Conservation (phyloP, 1,140 invertebrate species). For the Diachasmimorpha longicaudata region DNA sequence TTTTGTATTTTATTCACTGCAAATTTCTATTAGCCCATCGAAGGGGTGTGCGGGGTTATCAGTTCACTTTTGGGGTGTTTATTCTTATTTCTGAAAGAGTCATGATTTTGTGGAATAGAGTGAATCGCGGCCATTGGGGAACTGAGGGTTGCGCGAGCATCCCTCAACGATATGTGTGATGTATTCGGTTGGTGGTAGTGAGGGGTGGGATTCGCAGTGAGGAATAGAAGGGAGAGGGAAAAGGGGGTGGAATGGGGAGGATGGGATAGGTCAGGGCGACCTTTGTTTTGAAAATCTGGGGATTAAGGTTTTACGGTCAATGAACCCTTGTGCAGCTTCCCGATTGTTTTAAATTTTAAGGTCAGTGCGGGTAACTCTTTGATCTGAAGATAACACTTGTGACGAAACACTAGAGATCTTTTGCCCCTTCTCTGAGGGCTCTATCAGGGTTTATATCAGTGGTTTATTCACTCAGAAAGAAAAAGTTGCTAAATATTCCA, state of each 20-base stretch:
- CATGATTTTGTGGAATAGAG: not conserved
- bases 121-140: constrained; percentile 8
- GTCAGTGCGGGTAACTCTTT: too few relatives aligned
- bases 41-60: not conserved
- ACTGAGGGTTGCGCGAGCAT: constrained; percentile 6
- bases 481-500: too few relatives aligned
- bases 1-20: too few relatives aligned
- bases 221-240: too few relatives aligned
- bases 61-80: not conserved
- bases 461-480: too few relatives aligned
- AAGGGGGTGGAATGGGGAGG: not conserved
- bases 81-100: not conserved
- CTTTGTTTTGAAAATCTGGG: constrained; percentile 6
- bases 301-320: not conserved
- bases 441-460: too few relatives aligned
- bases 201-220: not conserved
- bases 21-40: too few relatives aligned
- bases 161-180: not conserved
- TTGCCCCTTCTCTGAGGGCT: too few relatives aligned
- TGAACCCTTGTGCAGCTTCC: not conserved
- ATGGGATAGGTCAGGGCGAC: not conserved
- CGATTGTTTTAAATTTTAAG: too few relatives aligned
- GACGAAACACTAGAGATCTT: too few relatives aligned
- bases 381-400: too few relatives aligned
- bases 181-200: not conserved